Conservation (phyloP, 2,888 invertebrate species). For the Scaptomyza tumidula region DNA sequence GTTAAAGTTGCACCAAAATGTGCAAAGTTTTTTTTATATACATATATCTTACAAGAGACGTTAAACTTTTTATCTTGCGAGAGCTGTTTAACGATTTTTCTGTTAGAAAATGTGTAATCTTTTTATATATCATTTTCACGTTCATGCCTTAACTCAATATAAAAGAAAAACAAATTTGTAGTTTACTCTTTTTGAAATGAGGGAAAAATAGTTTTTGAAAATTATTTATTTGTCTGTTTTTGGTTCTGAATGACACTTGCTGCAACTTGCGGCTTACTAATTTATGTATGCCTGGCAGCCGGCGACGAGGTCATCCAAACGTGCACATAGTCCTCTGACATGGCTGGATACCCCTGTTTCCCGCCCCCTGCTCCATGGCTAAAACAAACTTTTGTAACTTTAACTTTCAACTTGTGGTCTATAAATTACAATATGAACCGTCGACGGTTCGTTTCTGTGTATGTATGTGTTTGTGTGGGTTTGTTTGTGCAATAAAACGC, state of each 20-base stretch:
- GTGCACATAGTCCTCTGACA: conserved; percentile 33
- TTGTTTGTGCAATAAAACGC: conserved; percentile 55
- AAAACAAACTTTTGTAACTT: conserved; percentile 45
- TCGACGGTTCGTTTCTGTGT: conserved; percentile 5
- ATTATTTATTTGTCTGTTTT: conserved; percentile 11
- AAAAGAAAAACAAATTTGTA: not conserved
- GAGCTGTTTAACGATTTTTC: not conserved
- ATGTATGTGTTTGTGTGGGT: conserved; percentile 17
- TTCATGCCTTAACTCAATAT: not conserved
- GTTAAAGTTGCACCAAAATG: conserved; percentile 8
- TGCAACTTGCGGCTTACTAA: conserved; percentile 62
- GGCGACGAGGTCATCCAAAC: conserved; percentile 46
- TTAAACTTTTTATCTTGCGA: conserved; percentile 43
- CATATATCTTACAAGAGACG: conserved; percentile 46
- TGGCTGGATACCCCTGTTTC: conserved; percentile 1
- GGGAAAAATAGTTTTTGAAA: conserved; percentile 7
- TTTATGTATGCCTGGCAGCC: conserved; percentile 59
- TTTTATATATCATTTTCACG: not conserved
- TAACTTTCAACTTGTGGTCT: conserved; percentile 62
- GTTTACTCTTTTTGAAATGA: not conserved
- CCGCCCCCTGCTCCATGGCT: no score
- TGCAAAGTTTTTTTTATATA: conserved; percentile 30
- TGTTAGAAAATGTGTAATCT: not conserved
- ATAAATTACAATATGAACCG: conserved; percentile 76
- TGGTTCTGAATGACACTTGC: conserved; percentile 26